A percentile compares a stretch with the other conserved stretches of the same genome.
Conservation (phyloP, 2,888 invertebrate species). For the Trichopoda pennipes region DNA sequence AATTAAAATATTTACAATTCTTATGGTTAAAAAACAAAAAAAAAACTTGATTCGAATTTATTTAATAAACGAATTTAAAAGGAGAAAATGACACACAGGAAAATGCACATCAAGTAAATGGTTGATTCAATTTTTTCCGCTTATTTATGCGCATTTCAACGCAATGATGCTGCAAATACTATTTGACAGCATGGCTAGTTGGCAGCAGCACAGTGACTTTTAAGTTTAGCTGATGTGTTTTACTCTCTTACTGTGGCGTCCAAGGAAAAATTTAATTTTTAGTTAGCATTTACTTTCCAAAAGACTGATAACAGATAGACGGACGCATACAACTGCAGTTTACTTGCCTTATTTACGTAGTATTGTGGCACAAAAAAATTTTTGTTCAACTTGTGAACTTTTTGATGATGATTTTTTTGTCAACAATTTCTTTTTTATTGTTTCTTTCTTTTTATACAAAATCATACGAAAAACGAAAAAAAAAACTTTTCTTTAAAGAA, state of each 20-base stretch:
- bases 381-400: constrained; percentile 49
- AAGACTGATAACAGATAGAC: background rate
- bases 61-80: constrained; percentile 32
- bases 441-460: constrained; percentile 1
- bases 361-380: constrained; percentile 18
- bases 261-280: constrained; percentile 1
- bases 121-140: constrained; percentile 54
- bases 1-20: constrained; percentile 39
- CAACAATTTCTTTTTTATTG: background rate
- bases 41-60: constrained; percentile 9
- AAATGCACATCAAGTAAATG: constrained; percentile 44
- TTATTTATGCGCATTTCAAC: constrained; percentile 56
- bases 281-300: constrained; percentile 18
- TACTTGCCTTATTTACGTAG: no score
- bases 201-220: constrained; percentile 1
- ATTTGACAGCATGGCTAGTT: constrained; percentile 43
- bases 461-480: no score
- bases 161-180: constrained; percentile 60
- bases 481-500: constrained; percentile 13
- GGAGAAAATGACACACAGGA: constrained; percentile 16
- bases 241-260: background rate
- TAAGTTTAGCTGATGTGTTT: background rate
- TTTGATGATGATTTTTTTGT: constrained; percentile 18
- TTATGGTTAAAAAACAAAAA: background rate
- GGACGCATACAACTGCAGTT: background rate